These are phyloP conservation scores for Altica lythri DNA, from an alignment of 2,888 invertebrate genomes.

Conservation along the genomic window DNA sequence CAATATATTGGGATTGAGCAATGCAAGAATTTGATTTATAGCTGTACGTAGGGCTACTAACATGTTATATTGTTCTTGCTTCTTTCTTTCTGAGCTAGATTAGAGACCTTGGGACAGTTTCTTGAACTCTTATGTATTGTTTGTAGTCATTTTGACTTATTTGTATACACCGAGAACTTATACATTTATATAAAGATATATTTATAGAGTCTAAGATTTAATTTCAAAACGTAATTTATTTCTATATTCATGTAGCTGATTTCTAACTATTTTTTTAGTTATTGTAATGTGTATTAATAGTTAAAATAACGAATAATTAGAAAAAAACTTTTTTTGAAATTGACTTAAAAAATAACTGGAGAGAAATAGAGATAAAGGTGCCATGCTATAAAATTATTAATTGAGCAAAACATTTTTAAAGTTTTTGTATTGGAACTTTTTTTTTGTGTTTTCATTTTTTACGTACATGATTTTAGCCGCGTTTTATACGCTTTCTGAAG, in stretches of 20 bases:
- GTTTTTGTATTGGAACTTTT: no score
- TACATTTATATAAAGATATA: conserved; percentile 1
- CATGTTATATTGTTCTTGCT: conserved; percentile 32
- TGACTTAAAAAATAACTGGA: no score
- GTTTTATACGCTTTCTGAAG: no score
- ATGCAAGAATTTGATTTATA: conserved; percentile 29
- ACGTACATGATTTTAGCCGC: no score
- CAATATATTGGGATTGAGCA: conserved; percentile 25
- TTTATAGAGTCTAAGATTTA: background rate
- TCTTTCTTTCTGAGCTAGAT: conserved; percentile 24
- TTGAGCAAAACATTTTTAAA: no score
- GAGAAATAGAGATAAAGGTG: no score
- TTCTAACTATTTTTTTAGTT: background rate
- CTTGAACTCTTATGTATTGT: conserved; percentile 19
- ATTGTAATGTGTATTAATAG: background rate
- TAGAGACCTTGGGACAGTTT: conserved; percentile 28
- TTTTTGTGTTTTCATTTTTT: no score
- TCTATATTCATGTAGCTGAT: background rate
- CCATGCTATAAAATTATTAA: no score
- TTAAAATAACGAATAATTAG: no score
- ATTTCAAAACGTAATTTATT: background rate
- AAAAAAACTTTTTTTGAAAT: no score
- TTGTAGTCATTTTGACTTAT: conserved; percentile 15
- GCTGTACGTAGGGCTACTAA: conserved; percentile 28
- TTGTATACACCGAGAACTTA: conserved; percentile 1